Base-by-base conservation (phyloP, 2,797 vertebrate species). In the Cynodonichthys magdalenae region DNA sequence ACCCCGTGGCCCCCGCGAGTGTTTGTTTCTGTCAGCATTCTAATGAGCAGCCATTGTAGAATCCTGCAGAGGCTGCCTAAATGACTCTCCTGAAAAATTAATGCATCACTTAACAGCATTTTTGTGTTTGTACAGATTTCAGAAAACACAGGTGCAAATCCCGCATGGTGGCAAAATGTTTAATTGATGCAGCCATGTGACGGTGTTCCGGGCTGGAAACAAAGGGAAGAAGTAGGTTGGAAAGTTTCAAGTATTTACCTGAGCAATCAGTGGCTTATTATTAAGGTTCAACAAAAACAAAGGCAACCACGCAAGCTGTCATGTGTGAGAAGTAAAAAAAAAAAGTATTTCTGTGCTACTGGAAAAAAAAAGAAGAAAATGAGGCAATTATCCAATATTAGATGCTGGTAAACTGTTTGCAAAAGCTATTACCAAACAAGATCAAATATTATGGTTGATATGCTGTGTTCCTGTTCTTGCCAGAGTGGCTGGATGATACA, bases 31-130 rank as follows among this genome's bases (percentile, higher is more conserved):
- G 86, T 77, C 80, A 75, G 79, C 74, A 53, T 83, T 63, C 57
- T 85, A 80, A 90, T 81, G 86, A 93, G 84, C 81, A 85, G 74
- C 65, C 72, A 66, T 60, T 53, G 83, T 83, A 12, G 29, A 72
- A 88, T 80, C 71, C 79, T 80, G 79, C 80, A 80, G 90, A 89
- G 89, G 72, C 67, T 74, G 59, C 74, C 90, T 92, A 92, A 92
- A 87, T 91, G 85, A 86, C 80, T 89, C 74, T 63, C 67, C 71
- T 92, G 83, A 90, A 92, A 93, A 87, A 91, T 91, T 83, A 80
- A 93, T 92, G 89, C 64, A 68, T 76, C 86, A 75, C 86, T 89
- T 92, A 91, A 92, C 89, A 71, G 85, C 79, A 57, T 90, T 89
- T 90, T 81, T 90, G 84, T 90, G 84, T 91, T 82, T 59, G 34